Evolutionary conservation across 2,888 invertebrate genomes (phyloP).

Genomic region (Polydrusus cervinus): DNA sequence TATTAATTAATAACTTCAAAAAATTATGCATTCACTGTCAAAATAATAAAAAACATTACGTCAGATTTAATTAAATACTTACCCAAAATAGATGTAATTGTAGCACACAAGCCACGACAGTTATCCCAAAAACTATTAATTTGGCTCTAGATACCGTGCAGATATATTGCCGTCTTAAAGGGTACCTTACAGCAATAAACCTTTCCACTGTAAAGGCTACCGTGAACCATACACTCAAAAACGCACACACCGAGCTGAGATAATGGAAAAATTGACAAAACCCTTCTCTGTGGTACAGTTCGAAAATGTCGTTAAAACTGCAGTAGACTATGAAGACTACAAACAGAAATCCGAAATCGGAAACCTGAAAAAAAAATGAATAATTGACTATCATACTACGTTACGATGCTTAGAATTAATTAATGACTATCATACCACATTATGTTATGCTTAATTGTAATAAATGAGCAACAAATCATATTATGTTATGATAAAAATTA

Average conservation of each 20-base stretch:
- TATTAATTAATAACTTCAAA: too few species aligned
- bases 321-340: constrained; percentile 74
- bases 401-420: too few species aligned
- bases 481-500: too few species aligned
- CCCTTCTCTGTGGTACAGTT: constrained; percentile 73
- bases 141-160: constrained; percentile 78
- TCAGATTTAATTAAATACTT: constrained; percentile 4
- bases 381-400: background rate
- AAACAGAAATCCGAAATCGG: constrained; percentile 76
- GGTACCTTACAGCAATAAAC: constrained; percentile 80
- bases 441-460: too few species aligned
- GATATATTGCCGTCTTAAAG: constrained; percentile 75
- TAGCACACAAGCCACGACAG: constrained; percentile 69
- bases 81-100: constrained; percentile 57
- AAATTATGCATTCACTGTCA: too few species aligned
- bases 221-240: constrained; percentile 80
- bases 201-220: constrained; percentile 82
- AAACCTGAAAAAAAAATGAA: constrained; percentile 56
- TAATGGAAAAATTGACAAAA: constrained; percentile 73
- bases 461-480: too few species aligned
- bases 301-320: constrained; percentile 72
- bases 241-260: constrained; percentile 72
- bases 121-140: constrained; percentile 72
- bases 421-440: too few species aligned
- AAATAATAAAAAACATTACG: too few species aligned